phyloP scores from a whole-genome alignment of 2,888 invertebrate genomes.

The Eupithecia exiguata region DNA sequence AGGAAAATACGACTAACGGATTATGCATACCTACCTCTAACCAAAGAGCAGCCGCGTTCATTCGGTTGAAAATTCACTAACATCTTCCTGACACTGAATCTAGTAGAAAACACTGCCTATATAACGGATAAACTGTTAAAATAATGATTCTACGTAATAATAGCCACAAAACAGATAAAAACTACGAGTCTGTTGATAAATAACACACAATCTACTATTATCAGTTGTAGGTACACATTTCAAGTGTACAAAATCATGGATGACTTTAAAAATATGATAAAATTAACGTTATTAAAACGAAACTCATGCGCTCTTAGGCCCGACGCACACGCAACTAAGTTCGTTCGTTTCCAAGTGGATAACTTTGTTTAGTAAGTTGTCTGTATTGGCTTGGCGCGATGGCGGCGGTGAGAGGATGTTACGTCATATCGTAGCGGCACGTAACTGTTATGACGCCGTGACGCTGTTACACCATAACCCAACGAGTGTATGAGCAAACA shows the following conservation, averaged over 20 bases:
- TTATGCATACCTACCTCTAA: constrained; percentile 25
- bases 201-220: constrained; percentile 25
- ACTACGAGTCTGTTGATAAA: constrained; percentile 12
- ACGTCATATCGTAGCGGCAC: constrained; percentile 22
- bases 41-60: constrained; percentile 14
- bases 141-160: not conserved
- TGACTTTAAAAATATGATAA: constrained; percentile 12
- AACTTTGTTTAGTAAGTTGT: constrained; percentile 8
- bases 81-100: constrained; percentile 14
- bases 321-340: constrained; percentile 26
- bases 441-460: constrained; percentile 17
- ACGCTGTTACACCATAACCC: not conserved
- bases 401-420: constrained; percentile 29
- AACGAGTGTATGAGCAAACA: not conserved
- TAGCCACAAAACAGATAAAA: constrained; percentile 11
- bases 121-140: not conserved
- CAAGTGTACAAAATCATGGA: constrained; percentile 6
- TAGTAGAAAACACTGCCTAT: not conserved
- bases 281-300: not conserved
- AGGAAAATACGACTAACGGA: constrained; percentile 2
- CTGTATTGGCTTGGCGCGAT: constrained; percentile 20
- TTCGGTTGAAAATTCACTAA: constrained; percentile 19
- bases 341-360: constrained; percentile 19
- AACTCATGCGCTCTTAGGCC: constrained; percentile 24
- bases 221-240: constrained; percentile 13